Percentiles rank a stretch among this genome's conserved stretches.
phyloP scores from a whole-genome alignment of 2,797 vertebrate genomes.

The Bryconaethiops microstoma region DNA sequence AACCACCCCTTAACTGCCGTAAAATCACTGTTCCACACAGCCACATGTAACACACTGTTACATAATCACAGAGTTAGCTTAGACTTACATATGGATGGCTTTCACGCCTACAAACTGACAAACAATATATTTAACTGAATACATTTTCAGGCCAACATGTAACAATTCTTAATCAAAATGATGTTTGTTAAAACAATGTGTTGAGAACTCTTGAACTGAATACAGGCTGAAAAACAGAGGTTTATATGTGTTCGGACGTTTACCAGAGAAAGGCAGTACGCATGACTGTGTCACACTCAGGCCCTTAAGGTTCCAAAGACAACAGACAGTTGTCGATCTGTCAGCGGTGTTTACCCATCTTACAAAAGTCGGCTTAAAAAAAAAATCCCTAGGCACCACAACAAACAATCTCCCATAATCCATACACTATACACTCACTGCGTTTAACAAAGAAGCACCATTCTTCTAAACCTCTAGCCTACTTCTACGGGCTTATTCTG shows the following conservation, averaged over 20 bases:
- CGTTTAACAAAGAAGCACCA: background rate
- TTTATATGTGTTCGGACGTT: conserved; percentile 19
- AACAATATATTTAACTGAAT: background rate
- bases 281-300: conserved; percentile 11
- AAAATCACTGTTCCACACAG: too few species aligned
- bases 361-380: conserved; percentile 5
- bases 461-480: background rate
- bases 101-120: too few species aligned
- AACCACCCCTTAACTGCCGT: too few species aligned
- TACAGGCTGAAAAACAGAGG: background rate
- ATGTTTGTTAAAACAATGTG: background rate
- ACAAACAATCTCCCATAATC: conserved; percentile 1
- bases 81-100: too few species aligned
- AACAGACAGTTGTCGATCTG: conserved; percentile 17
- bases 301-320: conserved; percentile 8
- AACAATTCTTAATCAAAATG: background rate
- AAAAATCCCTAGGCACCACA: background rate
- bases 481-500: background rate
- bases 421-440: background rate
- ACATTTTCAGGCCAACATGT: background rate
- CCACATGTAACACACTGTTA: too few species aligned
- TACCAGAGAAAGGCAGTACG: conserved; percentile 1
- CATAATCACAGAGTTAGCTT: too few species aligned
- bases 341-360: conserved; percentile 14
- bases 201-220: background rate